Base-by-base conservation (phyloP, 2,888 invertebrate species). In the Acrocyrtus sp. region DNA sequence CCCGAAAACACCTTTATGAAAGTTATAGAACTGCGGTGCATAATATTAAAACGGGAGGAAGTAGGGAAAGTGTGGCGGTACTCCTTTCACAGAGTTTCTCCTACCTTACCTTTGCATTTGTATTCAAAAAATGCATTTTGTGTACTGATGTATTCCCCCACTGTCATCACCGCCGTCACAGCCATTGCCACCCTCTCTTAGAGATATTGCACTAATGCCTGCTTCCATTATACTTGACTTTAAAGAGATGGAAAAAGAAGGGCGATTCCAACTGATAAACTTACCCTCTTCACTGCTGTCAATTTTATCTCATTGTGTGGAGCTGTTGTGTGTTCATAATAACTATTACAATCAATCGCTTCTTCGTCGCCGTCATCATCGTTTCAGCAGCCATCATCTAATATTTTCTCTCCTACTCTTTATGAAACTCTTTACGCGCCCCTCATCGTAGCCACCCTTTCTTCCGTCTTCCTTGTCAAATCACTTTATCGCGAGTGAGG, bases 191-290 rank as follows among this genome's bases (percentile, higher is more conserved):
- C 29, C 67, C 70, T 54, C 45, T 66, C 48, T 63, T n/a, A n/a
- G n/a, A n/a, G 62, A 61, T 70, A 70, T 57, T 51, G 56, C 57
- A 70, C 62, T 63, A 70, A 70, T 70, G 63, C 63, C 57, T 17
- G n/a, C n/a, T 45, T 45, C n/a, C 54, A 63, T 70, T 70, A 70
- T 50, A 63, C n/a, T n/a, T n/a, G 34, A 34, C 5, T 63, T 70
- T 63, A 70, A 5, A 17, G 54, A 6, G 8, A n/a, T 12, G 24
- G 22, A 26, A n/a, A 8, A 3, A 8, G 24, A 4, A 60, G 45
- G 19, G n/a, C n/a, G 56, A 56, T 2, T 12, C 47, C 10, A 10
- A 51, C 26, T 15, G 3, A 53, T 27, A 51, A 39, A 34, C 29
- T 39, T 22, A 22, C 22, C 3, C 10, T 29, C 5, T 26, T 57